Conservation (phyloP, 2,113 vertebrate genomes). For the Ciconia stormi region DNA sequence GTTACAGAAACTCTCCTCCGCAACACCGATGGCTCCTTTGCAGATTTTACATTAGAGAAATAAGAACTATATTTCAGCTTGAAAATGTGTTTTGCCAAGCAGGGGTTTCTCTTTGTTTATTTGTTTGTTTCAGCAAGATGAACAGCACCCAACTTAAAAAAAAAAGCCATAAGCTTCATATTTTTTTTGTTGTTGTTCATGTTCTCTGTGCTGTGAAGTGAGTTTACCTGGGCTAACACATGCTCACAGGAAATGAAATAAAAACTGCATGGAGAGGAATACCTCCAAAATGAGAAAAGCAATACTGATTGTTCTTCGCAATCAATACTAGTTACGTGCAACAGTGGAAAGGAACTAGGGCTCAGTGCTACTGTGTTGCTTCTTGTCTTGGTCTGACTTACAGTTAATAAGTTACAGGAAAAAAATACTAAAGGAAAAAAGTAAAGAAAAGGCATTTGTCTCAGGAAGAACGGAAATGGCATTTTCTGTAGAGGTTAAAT, state of each 20-base stretch:
- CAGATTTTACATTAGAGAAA: background rate
- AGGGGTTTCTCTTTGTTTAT: background rate
- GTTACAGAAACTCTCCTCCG: background rate
- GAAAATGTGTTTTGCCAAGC: background rate
- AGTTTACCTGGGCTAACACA: background rate
- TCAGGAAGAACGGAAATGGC: background rate
- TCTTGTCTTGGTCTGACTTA: background rate
- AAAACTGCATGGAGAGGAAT: background rate
- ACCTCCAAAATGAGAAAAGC: background rate
- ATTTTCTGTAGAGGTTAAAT: background rate
- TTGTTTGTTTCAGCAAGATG: background rate
- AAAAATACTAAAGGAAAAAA: background rate
- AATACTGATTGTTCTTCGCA: background rate
- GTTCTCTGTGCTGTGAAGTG: background rate
- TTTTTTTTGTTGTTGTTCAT: background rate
- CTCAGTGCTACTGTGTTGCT: background rate
- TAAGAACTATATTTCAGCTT: background rate
- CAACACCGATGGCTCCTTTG: rapidly evolving
- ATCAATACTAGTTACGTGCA: background rate
- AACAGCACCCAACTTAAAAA: background rate
- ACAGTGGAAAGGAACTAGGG: background rate
- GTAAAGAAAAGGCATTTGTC: background rate
- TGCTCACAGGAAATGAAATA: background rate
- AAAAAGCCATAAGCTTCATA: background rate
- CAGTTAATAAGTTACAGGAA: background rate